Conservation (phyloP, 2,797 vertebrate genomes). For the Protosalanx chinensis region DNA sequence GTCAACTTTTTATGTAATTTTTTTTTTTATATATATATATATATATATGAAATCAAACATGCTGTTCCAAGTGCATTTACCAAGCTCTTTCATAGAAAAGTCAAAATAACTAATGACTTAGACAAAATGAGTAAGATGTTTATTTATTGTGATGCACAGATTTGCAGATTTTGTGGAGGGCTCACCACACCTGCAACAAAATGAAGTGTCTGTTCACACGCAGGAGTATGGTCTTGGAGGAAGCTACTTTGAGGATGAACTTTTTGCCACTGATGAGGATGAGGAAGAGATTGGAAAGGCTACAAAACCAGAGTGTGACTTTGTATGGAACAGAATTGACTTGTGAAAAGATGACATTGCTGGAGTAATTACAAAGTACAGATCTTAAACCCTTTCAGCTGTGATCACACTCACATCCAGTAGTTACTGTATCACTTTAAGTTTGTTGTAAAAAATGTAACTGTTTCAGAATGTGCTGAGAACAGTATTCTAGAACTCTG, state of each 20-base stretch:
- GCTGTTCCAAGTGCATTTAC: background rate
- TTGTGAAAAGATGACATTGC: conserved; percentile 18
- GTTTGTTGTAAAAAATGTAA: background rate
- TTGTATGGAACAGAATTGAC: background rate
- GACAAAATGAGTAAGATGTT: background rate
- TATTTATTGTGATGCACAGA: conserved; percentile 60
- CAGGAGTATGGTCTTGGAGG: conserved; percentile 85
- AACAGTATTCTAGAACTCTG: no score
- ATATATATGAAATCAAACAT: no score
- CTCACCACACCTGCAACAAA: conserved; percentile 81
- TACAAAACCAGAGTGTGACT: conserved; percentile 28
- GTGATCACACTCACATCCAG: background rate
- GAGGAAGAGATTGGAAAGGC: conserved; percentile 41
- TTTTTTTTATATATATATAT: no score
- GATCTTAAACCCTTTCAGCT: background rate
- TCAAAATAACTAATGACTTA: no score
- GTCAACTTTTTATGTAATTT: background rate
- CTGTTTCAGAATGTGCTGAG: no score
- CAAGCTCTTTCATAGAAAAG: background rate
- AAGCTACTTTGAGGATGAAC: conserved; percentile 76
- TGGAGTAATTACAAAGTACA: conserved; percentile 20
- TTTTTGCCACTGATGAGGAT: conserved; percentile 81
- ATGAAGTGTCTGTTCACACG: conserved; percentile 83
- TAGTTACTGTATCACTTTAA: background rate
- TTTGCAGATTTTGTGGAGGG: conserved; percentile 95